Evolutionary conservation across 2,888 invertebrate species (phyloP).

Genomic region (Euplagia quadripunctaria): DNA sequence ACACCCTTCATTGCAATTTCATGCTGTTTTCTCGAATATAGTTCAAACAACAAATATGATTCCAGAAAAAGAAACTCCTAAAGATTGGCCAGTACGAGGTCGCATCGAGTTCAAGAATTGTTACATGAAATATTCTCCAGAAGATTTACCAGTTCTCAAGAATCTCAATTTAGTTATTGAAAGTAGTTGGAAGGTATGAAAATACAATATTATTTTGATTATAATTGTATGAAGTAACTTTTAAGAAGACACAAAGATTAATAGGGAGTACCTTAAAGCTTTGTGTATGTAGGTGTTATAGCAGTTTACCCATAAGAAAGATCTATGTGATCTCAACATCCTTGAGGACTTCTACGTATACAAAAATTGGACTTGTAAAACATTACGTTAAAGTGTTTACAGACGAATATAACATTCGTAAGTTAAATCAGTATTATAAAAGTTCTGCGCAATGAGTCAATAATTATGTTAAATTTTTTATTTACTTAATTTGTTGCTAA

Average conservation of each 20-base stretch:
- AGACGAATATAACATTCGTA: too few relatives aligned
- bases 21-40: too few relatives aligned
- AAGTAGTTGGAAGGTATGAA: conserved; percentile 89
- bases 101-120: conserved; percentile 88
- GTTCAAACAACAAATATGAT: neutral
- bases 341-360: too few relatives aligned
- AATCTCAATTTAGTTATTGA: conserved; percentile 90
- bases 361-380: too few relatives aligned
- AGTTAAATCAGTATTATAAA: too few relatives aligned
- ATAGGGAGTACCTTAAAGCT: too few relatives aligned
- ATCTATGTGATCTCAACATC: neutral
- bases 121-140: conserved; percentile 89
- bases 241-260: neutral
- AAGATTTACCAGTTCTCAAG: conserved; percentile 91
- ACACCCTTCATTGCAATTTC: too few relatives aligned
- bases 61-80: conserved; percentile 83
- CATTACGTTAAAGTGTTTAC: too few relatives aligned
- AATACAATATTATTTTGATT: conserved; percentile 15
- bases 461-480: too few relatives aligned
- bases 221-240: neutral
- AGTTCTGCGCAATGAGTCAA: too few relatives aligned
- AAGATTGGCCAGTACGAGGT: conserved; percentile 91
- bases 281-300: neutral
- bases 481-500: too few relatives aligned
- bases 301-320: neutral